These are phyloP conservation scores for Leptestheria dahalacensis DNA, from an alignment of 1,140 invertebrate genomes.

Conservation along the genomic window DNA sequence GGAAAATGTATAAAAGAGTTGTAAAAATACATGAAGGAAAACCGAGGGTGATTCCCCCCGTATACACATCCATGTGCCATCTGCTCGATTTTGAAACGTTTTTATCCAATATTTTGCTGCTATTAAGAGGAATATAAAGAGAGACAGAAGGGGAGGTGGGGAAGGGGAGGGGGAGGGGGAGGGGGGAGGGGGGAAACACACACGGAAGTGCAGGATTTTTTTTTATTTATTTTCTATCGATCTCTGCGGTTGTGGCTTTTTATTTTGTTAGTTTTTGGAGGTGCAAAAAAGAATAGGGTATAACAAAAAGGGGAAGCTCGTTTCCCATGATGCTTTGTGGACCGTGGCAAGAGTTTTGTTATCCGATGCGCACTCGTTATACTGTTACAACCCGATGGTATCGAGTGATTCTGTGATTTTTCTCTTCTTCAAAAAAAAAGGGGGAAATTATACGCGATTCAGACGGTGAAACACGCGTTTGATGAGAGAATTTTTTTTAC, in stretches of 20 bases:
- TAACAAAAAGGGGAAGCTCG: background rate
- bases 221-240: background rate
- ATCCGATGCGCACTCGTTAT: background rate
- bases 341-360: background rate
- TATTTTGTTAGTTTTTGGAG: background rate
- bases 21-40: background rate
- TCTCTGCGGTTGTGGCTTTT: background rate
- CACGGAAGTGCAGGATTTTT: background rate
- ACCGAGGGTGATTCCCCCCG: background rate
- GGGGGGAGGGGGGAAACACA: too few relatives aligned
- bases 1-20: background rate
- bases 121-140: too few relatives aligned
- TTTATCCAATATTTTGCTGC: background rate
- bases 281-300: background rate
- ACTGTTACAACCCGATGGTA: too few relatives aligned
- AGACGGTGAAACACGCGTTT: too few relatives aligned
- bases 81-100: background rate
- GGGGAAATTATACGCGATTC: too few relatives aligned
- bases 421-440: too few relatives aligned
- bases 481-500: too few relatives aligned
- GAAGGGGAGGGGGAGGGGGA: too few relatives aligned
- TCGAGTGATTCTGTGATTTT: too few relatives aligned
- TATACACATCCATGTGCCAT: background rate
- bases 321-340: background rate
- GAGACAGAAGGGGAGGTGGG: too few relatives aligned